Evolutionary conservation across 2,888 invertebrate species (phyloP).

Genomic region (Andrena haemorrhoa): DNA sequence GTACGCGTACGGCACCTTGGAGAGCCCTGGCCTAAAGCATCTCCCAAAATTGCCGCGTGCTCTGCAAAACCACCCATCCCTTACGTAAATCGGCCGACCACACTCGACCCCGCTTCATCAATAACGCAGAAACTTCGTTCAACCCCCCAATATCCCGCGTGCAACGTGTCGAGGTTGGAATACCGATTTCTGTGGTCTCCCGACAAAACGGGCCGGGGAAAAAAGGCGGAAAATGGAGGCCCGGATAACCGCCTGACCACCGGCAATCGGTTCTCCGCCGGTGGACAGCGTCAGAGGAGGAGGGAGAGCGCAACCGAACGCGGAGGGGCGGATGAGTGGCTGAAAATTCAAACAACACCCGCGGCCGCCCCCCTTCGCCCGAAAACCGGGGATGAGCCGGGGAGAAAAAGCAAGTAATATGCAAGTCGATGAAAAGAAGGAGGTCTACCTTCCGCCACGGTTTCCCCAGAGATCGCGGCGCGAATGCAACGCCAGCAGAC

Average conservation of each 20-base stretch:
- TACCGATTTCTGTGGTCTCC: constrained; percentile 17
- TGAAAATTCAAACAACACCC: constrained; percentile 45
- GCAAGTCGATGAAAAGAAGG: constrained; percentile 34
- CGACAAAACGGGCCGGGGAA: not conserved
- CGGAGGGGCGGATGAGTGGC: not conserved
- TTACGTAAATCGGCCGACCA: constrained; percentile 9
- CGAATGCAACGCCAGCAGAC: constrained; percentile 43
- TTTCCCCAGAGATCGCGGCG: constrained; percentile 29
- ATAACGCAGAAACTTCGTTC: not conserved
- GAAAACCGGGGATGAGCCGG: not conserved
- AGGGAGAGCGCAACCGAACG: not conserved
- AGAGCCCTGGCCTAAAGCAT: not conserved
- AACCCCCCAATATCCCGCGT: not conserved
- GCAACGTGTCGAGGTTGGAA: not conserved
- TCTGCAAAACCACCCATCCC: not conserved
- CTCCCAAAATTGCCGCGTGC: not conserved
- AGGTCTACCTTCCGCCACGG: not conserved
- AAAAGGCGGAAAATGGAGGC: not conserved
- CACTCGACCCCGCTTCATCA: not conserved
- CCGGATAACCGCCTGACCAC: not conserved
- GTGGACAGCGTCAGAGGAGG: not conserved
- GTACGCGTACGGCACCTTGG: too few relatives aligned
- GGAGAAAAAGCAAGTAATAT: not conserved
- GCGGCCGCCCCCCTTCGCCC: not conserved
- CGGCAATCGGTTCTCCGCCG: constrained; percentile 5